Evolutionary conservation across 2,888 invertebrate species (phyloP).

Genomic region (Acholoe squamosa): DNA sequence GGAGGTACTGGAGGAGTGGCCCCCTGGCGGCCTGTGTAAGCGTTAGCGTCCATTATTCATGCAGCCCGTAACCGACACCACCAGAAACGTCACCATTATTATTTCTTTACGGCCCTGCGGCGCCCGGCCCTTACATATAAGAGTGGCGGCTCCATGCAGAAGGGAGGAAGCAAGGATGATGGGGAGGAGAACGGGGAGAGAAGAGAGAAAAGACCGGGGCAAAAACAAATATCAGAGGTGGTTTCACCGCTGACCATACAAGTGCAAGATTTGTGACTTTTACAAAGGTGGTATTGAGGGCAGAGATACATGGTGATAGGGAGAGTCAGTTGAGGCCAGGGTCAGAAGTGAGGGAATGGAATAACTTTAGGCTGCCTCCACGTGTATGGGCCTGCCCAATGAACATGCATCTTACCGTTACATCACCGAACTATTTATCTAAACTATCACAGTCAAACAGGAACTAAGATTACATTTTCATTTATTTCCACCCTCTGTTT

Average conservation of each 20-base stretch:
- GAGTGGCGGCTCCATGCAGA: not conserved
- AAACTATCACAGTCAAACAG: no score
- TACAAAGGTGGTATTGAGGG: not conserved
- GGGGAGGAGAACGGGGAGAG: not conserved
- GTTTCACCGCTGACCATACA: not conserved
- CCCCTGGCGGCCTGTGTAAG: not conserved
- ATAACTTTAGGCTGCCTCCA: no score
- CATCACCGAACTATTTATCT: no score
- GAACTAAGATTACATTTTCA: no score
- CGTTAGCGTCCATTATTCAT: conserved; percentile 32
- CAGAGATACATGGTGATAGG: no score
- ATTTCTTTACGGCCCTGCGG: conserved; percentile 29
- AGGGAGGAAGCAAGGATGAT: no score
- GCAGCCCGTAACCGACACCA: not conserved
- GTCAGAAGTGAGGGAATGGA: no score
- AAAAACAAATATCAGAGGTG: not conserved
- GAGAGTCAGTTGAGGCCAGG: no score
- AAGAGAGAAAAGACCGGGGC: not conserved
- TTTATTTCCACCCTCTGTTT: no score
- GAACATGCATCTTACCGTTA: no score
- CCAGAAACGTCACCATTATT: conserved; percentile 34
- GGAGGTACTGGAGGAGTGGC: not conserved
- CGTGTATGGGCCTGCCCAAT: no score
- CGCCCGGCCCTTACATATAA: not conserved
- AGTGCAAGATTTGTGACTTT: not conserved